A percentile compares a stretch with the other conserved stretches of the same genome.
phyloP scores from a whole-genome alignment of 2,797 vertebrate species.

The Borostomias antarcticus region DNA sequence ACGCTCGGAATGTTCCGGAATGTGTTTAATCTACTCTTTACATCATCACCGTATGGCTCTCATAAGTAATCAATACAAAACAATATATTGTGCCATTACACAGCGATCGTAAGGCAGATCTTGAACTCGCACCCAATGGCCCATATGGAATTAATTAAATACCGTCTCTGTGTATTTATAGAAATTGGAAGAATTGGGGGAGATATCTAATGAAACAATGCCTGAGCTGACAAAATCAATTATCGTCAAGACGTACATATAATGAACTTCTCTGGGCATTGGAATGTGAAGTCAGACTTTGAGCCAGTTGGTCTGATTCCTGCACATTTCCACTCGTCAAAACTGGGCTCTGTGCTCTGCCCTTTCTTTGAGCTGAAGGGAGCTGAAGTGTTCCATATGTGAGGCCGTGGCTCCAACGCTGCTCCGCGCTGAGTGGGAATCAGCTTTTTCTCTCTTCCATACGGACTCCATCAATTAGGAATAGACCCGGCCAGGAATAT shows the following conservation, averaged over 20 bases:
- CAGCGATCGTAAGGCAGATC: slow-evolving; percentile 37
- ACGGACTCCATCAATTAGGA: slow-evolving; percentile 35
- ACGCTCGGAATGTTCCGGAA: too few relatives aligned
- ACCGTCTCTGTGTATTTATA: slow-evolving; percentile 46
- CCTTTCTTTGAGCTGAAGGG: slow-evolving; percentile 75
- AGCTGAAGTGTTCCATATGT: slow-evolving; percentile 76
- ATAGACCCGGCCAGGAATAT: slow-evolving; percentile 27
- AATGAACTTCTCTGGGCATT: slow-evolving; percentile 83
- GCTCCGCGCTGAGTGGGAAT: too few relatives aligned
- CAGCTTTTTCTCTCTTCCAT: slow-evolving; percentile 34
- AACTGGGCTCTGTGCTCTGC: slow-evolving; percentile 72
- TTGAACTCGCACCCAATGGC: slow-evolving; percentile 35
- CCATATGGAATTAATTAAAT: slow-evolving; percentile 54
- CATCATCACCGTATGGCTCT: slow-evolving; percentile 17
- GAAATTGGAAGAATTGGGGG: slow-evolving; percentile 38
- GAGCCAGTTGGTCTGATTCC: slow-evolving; percentile 79
- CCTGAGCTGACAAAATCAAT: slow-evolving; percentile 82
- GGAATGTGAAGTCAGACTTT: slow-evolving; percentile 81
- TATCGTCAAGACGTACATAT: slow-evolving; percentile 85
- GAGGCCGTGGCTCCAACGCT: slow-evolving; percentile 72
- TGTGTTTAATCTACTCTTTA: too few relatives aligned
- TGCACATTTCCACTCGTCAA: slow-evolving; percentile 75
- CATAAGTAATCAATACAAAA: slow-evolving; percentile 24
- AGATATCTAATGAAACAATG: slow-evolving; percentile 68
- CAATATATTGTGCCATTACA: slow-evolving; percentile 24